Evolutionary conservation across 2,113 vertebrate genomes (phyloP), one percentile per base, ranked within the genome.

Genomic region (Brachypteracias leptosomus): DNA sequence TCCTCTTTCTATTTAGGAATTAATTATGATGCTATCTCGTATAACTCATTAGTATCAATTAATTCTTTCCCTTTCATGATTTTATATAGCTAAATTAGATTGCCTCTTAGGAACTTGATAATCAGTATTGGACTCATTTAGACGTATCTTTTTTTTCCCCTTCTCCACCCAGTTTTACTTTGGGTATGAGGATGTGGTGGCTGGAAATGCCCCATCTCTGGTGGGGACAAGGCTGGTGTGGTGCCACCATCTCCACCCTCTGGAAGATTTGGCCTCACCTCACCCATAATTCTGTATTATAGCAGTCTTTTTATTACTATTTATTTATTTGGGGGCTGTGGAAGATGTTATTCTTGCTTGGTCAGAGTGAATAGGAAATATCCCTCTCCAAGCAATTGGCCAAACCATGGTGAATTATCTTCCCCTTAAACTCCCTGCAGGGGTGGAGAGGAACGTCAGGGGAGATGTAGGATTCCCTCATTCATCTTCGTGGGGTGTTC

Each of bases 21-120:
- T 97, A 97, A 97, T 97, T 97, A 97, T 96, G 97, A 97, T 97
- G 96, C 94, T 97, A 97, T 97, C 97, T 97, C 44, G 0, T 97
- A 79, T 90, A 97, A 96, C 97, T 97, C 97, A 97, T 97, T 97
- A 97, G 96, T 97, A 97, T 97, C 97, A 97, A 97, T 97, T 97
- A 97, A 97, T 97, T 97, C 96, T 97, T 97, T 72, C 82, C 90
- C 96, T 97, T 97, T 97, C 96, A 96, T 97, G 97, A 97, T 97
- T 97, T 96, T 89, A 96, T 97, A 97, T 95, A 97, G 97, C 97
- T 96, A 97, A 97, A 97, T 97, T 97, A 97, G 97, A 95, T 95
- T 88, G 96, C 95, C 97, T 97, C 97, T 94, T 75, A 97, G 97
- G 97, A 97, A 96, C 95, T 94, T 85, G 59, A 77, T 94, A 92